Conservation (phyloP, 2,888 invertebrate genomes). For the Halocaridina rubra region DNA sequence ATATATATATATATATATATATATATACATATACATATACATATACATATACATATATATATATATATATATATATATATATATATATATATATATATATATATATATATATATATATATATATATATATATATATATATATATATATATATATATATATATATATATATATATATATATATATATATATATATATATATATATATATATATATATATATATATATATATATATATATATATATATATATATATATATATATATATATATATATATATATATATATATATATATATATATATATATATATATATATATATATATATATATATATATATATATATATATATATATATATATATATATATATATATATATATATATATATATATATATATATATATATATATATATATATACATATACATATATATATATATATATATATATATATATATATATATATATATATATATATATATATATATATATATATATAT, state of each 20-base stretch:
- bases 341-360: constrained; percentile 5
- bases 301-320: constrained; percentile 4
- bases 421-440: background rate
- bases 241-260: background rate
- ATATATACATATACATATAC: background rate
- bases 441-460: background rate
- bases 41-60: background rate
- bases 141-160: constrained; percentile 5
- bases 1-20: background rate
- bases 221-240: background rate
- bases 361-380: background rate
- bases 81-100: background rate
- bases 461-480: background rate
- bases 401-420: constrained; percentile 4
- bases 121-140: constrained; percentile 6
- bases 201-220: constrained; percentile 5
- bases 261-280: background rate
- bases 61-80: background rate
- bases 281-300: background rate
- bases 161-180: background rate
- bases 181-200: background rate
- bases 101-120: constrained; percentile 4
- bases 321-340: constrained; percentile 6
- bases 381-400: background rate
- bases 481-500: background rate